Conservation (phyloP, 2,113 vertebrate genomes). For the Ptyas mucosa region DNA sequence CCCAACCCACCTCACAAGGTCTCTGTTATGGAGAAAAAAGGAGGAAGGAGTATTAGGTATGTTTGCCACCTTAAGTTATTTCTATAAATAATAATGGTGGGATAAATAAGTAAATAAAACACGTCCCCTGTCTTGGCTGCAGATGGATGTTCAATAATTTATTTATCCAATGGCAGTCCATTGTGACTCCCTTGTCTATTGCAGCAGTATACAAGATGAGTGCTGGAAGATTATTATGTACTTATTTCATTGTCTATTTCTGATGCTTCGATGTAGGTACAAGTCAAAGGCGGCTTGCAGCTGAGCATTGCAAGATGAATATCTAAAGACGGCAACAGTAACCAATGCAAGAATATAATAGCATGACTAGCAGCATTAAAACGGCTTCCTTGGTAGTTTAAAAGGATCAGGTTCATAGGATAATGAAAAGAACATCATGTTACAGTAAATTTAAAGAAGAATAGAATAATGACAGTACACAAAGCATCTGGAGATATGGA, state of each 20-base stretch:
- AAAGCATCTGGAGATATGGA: background rate
- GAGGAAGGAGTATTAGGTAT: background rate
- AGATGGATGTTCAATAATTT: background rate
- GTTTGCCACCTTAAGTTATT: background rate
- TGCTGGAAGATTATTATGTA: background rate
- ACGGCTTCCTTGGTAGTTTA: background rate
- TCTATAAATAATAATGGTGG: background rate
- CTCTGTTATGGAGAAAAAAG: background rate
- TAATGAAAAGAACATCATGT: background rate
- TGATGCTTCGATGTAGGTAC: background rate
- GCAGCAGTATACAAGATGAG: background rate
- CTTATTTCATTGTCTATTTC: background rate
- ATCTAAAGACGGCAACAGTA: background rate
- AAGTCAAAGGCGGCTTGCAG: background rate
- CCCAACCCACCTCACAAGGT: background rate
- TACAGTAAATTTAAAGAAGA: background rate
- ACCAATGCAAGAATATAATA: background rate
- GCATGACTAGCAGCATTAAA: background rate
- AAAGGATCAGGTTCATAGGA: background rate
- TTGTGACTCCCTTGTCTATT: background rate
- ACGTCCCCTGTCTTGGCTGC: background rate
- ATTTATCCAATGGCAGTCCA: background rate
- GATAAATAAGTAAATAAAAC: background rate
- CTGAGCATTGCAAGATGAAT: background rate
- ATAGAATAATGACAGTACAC: background rate